Conservation (phyloP, 1,140 invertebrate species). For the Octopus bimaculoides region DNA sequence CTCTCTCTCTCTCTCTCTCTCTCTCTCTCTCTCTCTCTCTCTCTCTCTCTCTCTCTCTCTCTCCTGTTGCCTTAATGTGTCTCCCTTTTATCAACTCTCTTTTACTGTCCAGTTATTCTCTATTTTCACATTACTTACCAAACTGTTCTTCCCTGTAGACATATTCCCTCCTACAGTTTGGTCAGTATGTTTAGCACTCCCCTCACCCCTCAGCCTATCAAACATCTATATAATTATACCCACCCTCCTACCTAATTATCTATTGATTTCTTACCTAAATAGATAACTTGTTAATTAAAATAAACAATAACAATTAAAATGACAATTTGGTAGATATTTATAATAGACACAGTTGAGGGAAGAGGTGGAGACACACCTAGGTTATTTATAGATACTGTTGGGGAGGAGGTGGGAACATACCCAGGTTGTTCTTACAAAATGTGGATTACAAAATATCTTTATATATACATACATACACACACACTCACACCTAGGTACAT, state of each 20-base stretch:
- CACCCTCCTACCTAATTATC: not conserved
- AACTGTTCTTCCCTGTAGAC: not conserved
- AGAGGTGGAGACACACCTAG: not conserved
- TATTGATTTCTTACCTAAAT: no score
- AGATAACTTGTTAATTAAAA: no score
- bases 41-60: slow-evolving; percentile 4
- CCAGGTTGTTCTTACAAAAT: not conserved
- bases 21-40: not conserved
- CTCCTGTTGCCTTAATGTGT: not conserved
- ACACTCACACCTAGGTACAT: not conserved
- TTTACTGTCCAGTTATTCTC: not conserved
- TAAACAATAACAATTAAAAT: not conserved
- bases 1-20: not conserved
- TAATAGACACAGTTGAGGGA: not conserved
- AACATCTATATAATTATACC: not conserved
- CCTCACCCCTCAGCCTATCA: not conserved
- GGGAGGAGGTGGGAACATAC: not conserved
- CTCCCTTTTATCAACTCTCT: not conserved
- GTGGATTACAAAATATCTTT: not conserved
- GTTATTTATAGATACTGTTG: not conserved
- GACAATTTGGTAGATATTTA: not conserved
- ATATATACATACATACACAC: not conserved
- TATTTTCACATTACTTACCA: not conserved
- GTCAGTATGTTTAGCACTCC: not conserved
- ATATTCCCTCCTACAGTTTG: not conserved